Evolutionary conservation across 2,888 invertebrate genomes (phyloP), one percentile per base, ranked within the genome.

Genomic region (Aricia artaxerxes): DNA sequence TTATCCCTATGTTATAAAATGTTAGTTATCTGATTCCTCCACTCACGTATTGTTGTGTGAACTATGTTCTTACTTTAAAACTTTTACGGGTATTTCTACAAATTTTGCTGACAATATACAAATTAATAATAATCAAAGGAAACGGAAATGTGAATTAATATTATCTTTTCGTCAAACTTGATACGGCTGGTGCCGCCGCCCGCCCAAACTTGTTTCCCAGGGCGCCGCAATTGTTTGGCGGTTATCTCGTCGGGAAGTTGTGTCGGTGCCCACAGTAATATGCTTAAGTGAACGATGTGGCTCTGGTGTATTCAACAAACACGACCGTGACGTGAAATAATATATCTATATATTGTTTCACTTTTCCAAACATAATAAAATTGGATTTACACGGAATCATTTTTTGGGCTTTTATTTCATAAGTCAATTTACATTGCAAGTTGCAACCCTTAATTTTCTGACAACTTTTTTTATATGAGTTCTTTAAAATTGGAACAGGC

Each of bases 201-300:
- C 73, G 60, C 73, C 84, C 84, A 86, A 90, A 92, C 88, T 92
- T 91, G 81, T 85, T 83, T 90, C 92, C 91, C 91, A 82, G 81
- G 87, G 88, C 88, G 85, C 89, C 84, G 82, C 90, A 91, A 93
- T 92, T 94, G 92, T 92, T 92, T 88, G 89, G 85, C 84, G 87
- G 87, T 87, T 88, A 87, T 90, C 90, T 90, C 90, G 79, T 86
- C 85, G 84, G 82, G 86, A 91, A 92, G 90, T 94, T 92, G 85
- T 85, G 83, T 86, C 85, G 86, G 84, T 87, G 86, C 85, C 86
- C 86, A 84, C 84, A 83, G 88, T 93, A 93, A 93, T 93, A 90
- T 90, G 92, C 89, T 89, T 93, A 93, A 94, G 91, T 94, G 94
- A 94, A 89, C 89, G 94, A 94, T 94, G 93, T 91, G 88, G 85